These are phyloP conservation scores for Danaus melanippus DNA, from an alignment of 1,140 invertebrate species.

Conservation along the genomic window DNA sequence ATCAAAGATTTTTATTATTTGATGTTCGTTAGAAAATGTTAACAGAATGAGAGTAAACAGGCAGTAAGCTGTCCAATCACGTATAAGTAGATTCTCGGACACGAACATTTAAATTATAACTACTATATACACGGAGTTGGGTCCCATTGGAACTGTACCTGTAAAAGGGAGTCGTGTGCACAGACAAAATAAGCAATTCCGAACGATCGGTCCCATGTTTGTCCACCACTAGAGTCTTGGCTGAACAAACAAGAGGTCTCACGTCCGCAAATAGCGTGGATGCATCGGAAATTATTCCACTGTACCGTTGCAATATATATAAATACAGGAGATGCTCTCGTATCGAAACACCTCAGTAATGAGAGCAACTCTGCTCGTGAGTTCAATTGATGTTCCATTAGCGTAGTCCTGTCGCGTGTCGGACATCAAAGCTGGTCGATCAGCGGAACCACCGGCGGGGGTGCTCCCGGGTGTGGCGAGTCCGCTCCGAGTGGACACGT, in stretches of 20 bases:
- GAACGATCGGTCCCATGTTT: slow-evolving; percentile 65
- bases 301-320: slow-evolving; percentile 44
- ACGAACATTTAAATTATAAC: too few relatives aligned
- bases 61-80: too few relatives aligned
- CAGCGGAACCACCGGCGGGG: slow-evolving; percentile 54
- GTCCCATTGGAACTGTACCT: slow-evolving; percentile 33
- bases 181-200: slow-evolving; percentile 71
- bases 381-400: too few relatives aligned
- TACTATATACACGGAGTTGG: too few relatives aligned
- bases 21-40: too few relatives aligned
- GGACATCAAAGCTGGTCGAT: slow-evolving; percentile 61
- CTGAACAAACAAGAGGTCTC: slow-evolving; percentile 62
- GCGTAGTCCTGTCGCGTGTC: slow-evolving; percentile 42
- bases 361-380: background rate
- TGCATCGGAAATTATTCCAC: slow-evolving; percentile 54
- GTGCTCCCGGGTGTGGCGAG: slow-evolving; percentile 53
- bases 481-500: slow-evolving; percentile 59
- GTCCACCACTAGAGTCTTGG: slow-evolving; percentile 67
- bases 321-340: slow-evolving; percentile 26
- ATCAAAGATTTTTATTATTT: too few relatives aligned
- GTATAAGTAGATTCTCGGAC: too few relatives aligned
- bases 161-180: slow-evolving; percentile 56
- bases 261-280: slow-evolving; percentile 67
- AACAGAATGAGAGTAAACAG: too few relatives aligned
- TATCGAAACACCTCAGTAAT: background rate